A percentile compares a stretch with the other conserved stretches of the same genome.
These are phyloP conservation scores for Dolichoris vasculosae DNA, from an alignment of 1,140 invertebrate species.

Conservation along the genomic window DNA sequence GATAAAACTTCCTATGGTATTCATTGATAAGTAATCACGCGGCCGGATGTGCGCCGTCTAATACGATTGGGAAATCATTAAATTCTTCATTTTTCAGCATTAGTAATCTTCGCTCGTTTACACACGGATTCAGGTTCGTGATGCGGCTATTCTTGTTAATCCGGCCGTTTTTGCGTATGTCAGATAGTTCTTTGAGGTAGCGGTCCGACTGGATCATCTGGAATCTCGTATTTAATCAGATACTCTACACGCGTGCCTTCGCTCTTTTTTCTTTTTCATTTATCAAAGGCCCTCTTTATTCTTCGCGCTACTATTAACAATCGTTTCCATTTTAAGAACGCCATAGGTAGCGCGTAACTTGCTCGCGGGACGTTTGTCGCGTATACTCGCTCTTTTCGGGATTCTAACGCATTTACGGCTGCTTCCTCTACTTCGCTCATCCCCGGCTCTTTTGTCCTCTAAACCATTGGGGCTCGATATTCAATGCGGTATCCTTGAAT, in stretches of 20 bases:
- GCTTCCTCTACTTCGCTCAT: neutral
- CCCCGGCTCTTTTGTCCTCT: neutral
- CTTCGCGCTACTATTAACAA: neutral
- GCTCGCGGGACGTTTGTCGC: neutral
- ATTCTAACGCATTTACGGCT: neutral
- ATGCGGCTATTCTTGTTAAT: neutral
- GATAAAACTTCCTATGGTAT: neutral
- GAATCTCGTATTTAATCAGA: too few species aligned
- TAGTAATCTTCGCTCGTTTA: neutral
- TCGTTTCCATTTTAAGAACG: too few species aligned
- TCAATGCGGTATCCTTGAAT: neutral
- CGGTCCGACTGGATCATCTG: neutral
- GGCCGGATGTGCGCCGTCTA: neutral
- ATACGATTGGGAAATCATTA: neutral
- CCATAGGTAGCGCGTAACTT: neutral
- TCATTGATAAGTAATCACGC: neutral
- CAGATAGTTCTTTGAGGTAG: neutral
- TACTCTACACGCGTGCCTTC: too few species aligned
- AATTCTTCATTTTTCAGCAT: neutral
- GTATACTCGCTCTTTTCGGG: neutral
- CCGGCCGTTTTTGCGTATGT: neutral
- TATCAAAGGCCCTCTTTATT: neutral
- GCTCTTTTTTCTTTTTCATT: too few species aligned
- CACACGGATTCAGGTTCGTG: neutral
- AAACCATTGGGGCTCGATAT: neutral